Evolutionary conservation across 2,888 invertebrate genomes (phyloP).

Genomic region (Tipula helvola): DNA sequence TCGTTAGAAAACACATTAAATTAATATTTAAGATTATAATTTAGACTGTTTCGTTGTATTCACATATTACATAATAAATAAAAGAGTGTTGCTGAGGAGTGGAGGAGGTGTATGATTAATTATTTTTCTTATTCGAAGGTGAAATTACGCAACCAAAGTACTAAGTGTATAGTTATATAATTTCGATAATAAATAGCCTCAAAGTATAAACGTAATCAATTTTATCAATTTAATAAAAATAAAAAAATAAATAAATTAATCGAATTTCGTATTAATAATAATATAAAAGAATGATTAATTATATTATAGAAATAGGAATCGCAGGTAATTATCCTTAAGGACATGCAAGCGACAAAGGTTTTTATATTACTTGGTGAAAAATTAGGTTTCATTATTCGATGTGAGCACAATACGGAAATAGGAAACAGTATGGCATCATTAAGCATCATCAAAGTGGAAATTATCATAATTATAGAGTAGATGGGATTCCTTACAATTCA

Average conservation of each 20-base stretch:
- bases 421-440: neutral
- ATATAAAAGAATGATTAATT: neutral
- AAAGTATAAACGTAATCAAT: neutral
- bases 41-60: neutral
- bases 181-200: neutral
- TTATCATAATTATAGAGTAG: neutral
- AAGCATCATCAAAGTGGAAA: neutral
- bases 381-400: neutral
- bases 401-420: neutral
- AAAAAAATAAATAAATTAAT: neutral
- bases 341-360: neutral
- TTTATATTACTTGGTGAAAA: neutral
- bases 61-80: neutral
- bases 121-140: neutral
- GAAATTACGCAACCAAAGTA: neutral
- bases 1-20: neutral
- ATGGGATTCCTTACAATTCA: neutral
- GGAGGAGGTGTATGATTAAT: neutral
- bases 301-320: neutral
- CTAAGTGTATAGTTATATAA: neutral
- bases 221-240: neutral
- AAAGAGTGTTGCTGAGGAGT: neutral
- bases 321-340: neutral
- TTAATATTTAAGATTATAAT: conserved; percentile 4
- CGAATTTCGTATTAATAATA: neutral